phyloP scores from a whole-genome alignment of 2,797 vertebrate genomes.

The Microctenopoma lineatum region DNA sequence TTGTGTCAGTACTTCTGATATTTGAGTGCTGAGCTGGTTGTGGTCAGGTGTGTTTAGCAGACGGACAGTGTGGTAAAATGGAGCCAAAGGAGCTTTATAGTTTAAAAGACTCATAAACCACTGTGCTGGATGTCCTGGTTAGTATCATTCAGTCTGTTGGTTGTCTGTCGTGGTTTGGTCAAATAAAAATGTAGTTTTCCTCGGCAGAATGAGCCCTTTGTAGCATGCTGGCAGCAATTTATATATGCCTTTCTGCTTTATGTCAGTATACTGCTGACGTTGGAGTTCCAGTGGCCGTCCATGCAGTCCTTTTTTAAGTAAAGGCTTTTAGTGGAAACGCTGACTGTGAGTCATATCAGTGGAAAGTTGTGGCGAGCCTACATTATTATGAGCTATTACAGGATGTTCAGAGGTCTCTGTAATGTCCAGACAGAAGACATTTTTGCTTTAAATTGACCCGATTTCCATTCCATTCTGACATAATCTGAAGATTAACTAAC shows the following conservation, averaged over 20 bases:
- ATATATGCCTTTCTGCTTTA: constrained; percentile 37
- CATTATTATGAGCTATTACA: constrained; percentile 16
- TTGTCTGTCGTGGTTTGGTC: background rate
- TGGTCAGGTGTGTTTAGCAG: constrained; percentile 14
- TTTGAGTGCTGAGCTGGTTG: constrained; percentile 10
- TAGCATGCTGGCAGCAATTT: constrained; percentile 24
- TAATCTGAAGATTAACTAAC: constrained; percentile 3
- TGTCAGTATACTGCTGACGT: background rate
- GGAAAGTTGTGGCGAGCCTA: constrained; percentile 51
- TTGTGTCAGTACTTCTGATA: constrained; percentile 14
- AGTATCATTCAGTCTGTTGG: background rate
- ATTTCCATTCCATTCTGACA: constrained; percentile 14
- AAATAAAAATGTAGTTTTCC: constrained; percentile 7
- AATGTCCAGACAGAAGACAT: background rate
- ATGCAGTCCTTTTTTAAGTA: constrained; percentile 20
- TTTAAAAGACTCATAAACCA: background rate
- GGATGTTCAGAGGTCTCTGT: constrained; percentile 9
- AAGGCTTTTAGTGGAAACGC: constrained; percentile 43
- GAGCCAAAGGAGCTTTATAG: constrained; percentile 4
- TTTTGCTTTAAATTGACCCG: background rate
- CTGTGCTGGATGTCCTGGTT: background rate
- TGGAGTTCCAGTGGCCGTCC: constrained; percentile 14
- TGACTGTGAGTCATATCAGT: constrained; percentile 52
- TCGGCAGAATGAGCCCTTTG: constrained; percentile 17
- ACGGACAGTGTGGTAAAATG: constrained; percentile 33